Percentiles rank a stretch among this genome's conserved stretches.
phyloP scores from a whole-genome alignment of 2,113 vertebrate species.

The Ochotona curzoniae region DNA sequence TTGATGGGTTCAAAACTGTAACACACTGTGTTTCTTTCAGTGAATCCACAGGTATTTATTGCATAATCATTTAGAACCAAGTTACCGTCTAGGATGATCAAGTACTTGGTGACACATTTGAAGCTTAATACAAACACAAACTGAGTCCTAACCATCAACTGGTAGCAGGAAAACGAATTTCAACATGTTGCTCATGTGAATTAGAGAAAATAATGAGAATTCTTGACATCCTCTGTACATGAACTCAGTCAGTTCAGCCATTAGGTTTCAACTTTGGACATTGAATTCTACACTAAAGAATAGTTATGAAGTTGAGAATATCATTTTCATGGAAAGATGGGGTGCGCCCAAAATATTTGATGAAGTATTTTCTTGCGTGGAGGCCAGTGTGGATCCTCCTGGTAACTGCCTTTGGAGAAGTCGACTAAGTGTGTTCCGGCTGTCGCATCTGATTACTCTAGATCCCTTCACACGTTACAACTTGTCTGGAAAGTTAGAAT shows the following conservation, averaged over 20 bases:
- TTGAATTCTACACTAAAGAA: not conserved
- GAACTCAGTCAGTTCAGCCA: not conserved
- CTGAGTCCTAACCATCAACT: not conserved
- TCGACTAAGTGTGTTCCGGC: not conserved
- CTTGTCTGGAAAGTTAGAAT: slow-evolving; percentile 4
- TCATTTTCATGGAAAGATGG: slow-evolving; percentile 41
- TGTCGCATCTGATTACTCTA: slow-evolving; percentile 34
- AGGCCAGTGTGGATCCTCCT: not conserved
- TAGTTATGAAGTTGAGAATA: not conserved
- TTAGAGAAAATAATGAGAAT: not conserved
- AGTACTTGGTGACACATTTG: not conserved
- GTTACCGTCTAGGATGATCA: not conserved
- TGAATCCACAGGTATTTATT: not conserved
- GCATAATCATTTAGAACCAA: not conserved
- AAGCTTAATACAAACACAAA: slow-evolving; percentile 5
- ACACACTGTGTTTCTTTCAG: not conserved
- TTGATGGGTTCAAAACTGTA: not conserved
- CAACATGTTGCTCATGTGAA: not conserved
- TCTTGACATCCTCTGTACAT: not conserved
- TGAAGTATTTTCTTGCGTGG: not conserved
- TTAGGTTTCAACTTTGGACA: not conserved
- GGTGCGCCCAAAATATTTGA: not conserved
- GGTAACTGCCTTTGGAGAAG: not conserved
- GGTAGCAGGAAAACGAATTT: not conserved
- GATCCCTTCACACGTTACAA: not conserved